Percentiles rank a stretch among this genome's conserved stretches.
These are phyloP conservation scores for Drosophila persimilis DNA, from an alignment of 1,140 invertebrate genomes.

Conservation along the genomic window DNA sequence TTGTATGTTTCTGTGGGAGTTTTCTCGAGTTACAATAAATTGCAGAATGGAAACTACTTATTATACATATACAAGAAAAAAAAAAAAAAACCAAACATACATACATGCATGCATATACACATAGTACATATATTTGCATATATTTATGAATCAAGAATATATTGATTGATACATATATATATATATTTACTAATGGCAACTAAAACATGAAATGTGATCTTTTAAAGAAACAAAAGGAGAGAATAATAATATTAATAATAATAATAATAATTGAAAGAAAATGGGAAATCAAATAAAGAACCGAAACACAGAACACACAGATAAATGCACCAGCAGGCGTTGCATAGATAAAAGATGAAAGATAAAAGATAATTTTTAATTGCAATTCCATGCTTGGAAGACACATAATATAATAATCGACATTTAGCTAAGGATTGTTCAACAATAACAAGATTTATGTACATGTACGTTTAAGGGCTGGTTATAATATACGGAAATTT, in stretches of 20 bases:
- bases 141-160: constrained; percentile 57
- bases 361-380: constrained; percentile 65
- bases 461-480: constrained; percentile 82
- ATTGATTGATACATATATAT: constrained; percentile 62
- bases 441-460: constrained; percentile 46
- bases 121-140: constrained; percentile 69
- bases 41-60: constrained; percentile 61
- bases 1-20: no score
- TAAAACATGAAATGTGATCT: constrained; percentile 83
- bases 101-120: constrained; percentile 62
- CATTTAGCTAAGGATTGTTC: constrained; percentile 58
- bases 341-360: constrained; percentile 52
- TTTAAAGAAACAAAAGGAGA: constrained; percentile 76
- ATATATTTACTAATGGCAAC: constrained; percentile 78
- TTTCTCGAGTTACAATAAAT: constrained; percentile 45
- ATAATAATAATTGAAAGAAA: constrained; percentile 15
- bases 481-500: constrained; percentile 83
- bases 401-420: constrained; percentile 52
- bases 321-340: constrained; percentile 34
- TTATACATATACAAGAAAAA: constrained; percentile 47
- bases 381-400: constrained; percentile 48
- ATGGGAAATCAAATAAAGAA: constrained; percentile 40
- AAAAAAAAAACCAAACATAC: not conserved
- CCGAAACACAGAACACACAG: constrained; percentile 21
- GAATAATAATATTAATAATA: constrained; percentile 52